Percentiles rank a stretch among this genome's conserved stretches.
These are phyloP conservation scores for Tauraco erythrolophus DNA, from an alignment of 2,113 vertebrate species.

Conservation along the genomic window DNA sequence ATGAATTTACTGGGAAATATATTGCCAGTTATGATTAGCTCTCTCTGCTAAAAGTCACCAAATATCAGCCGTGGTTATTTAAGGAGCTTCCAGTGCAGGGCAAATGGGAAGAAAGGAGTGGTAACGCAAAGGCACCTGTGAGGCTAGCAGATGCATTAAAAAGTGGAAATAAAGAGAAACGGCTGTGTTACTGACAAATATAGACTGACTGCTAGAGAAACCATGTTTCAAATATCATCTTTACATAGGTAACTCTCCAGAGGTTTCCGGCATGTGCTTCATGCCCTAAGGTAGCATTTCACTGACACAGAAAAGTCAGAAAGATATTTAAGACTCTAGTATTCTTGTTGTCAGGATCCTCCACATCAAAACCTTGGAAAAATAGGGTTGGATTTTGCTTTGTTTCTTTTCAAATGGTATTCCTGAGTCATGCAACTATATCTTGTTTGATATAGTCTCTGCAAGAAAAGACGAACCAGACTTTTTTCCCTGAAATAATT, in stretches of 20 bases:
- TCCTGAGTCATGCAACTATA: neutral
- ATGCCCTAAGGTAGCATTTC: neutral
- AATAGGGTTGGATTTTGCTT: neutral
- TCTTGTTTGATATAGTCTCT: no score
- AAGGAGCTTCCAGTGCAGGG: neutral
- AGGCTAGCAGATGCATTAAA: neutral
- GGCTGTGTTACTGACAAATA: neutral
- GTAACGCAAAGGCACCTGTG: neutral
- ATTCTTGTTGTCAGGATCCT: neutral
- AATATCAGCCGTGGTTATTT: neutral
- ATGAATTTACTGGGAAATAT: slow-evolving; percentile 56
- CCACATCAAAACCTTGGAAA: neutral
- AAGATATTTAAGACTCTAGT: neutral
- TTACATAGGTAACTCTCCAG: neutral
- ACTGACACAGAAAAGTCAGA: neutral
- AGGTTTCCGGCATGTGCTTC: neutral
- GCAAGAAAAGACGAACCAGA: neutral
- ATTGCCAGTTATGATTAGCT: neutral
- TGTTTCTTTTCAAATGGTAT: neutral
- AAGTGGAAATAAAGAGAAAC: neutral
- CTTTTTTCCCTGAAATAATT: neutral
- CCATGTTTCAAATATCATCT: neutral
- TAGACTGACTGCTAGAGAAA: neutral
- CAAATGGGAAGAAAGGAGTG: neutral
- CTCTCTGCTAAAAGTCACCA: slow-evolving; percentile 9